Base-by-base conservation (phyloP, 2,113 vertebrate species). In the Aythya baeri region DNA sequence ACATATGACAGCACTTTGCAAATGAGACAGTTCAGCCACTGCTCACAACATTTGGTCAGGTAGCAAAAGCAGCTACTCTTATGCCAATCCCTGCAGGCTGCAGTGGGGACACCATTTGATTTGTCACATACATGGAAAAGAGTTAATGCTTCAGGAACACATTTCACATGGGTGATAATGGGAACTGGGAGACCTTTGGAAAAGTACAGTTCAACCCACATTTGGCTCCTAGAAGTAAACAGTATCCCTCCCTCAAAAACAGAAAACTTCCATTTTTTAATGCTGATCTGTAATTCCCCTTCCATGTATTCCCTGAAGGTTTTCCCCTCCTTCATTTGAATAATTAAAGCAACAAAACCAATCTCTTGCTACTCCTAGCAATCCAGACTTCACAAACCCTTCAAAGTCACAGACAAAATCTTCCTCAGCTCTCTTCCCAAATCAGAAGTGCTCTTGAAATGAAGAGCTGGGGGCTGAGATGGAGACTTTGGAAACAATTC, bases 331-430 rank as follows among this genome's bases (percentile, higher is more conserved):
- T 74, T 41, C 62, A 81, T 67, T 58, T 89, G 73, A 95, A 57
- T 83, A 94, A 83, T 86, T 63, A 94, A 87, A 91, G 25, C 25
- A 83, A 74, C 67, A 88, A 95, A 74, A 59, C 65, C 57, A 94
- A 90, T 54, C 62, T 91, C 84, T 57, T 68, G 72, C 80, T 93
- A 86, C 89, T 72, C 68, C 94, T 83, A 83, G 83, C 75, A 92
- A 88, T 79, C 62, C 18, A 81, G 89, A 65, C 68, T 61, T 68
- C 78, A 79, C 71, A 76, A 96, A 67, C 25, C 58, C 61, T 94
- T 85, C 74, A 34, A 79, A 89, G 66, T 77, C 70, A 70, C 31
- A 92, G 79, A 91, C 11, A 89, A 72, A 89, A 52, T 54, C 82
- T 70, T 92, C 91, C 67, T 87, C 46, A 82, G 81, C 83, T 75